Evolutionary conservation across 1,140 invertebrate genomes (phyloP).

Genomic region (Dolichoris vasculosae): DNA sequence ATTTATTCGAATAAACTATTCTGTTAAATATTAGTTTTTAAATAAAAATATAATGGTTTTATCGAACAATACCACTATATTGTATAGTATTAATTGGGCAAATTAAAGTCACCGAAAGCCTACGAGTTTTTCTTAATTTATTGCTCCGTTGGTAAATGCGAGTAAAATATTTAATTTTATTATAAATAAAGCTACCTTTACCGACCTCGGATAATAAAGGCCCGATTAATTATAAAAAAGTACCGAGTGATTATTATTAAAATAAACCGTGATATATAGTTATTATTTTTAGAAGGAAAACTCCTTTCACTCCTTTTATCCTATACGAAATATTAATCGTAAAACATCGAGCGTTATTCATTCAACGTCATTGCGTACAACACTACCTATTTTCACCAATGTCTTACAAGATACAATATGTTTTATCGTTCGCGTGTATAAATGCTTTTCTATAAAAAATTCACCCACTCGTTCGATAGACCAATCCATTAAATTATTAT

Average conservation of each 20-base stretch:
- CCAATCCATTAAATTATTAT: constrained; percentile 3
- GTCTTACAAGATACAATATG: background rate
- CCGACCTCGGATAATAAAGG: background rate
- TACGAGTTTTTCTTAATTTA: background rate
- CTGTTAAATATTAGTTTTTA: background rate
- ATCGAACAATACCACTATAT: background rate
- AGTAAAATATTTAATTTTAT: background rate
- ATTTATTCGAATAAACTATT: background rate
- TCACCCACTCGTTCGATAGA: background rate
- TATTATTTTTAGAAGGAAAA: background rate
- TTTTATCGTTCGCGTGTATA: background rate
- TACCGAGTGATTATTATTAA: background rate
- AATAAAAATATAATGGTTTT: background rate
- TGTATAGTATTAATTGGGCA: background rate
- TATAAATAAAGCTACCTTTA: background rate
- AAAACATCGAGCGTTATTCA: background rate
- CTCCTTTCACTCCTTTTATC: background rate
- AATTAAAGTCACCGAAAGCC: background rate
- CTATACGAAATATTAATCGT: background rate
- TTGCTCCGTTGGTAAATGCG: background rate
- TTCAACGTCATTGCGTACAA: background rate
- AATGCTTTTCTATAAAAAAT: background rate
- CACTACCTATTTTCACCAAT: background rate
- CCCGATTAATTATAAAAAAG: background rate
- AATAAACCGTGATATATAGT: background rate